Base-by-base conservation (phyloP, 2,113 vertebrate species). In the Saimiri boliviensis region DNA sequence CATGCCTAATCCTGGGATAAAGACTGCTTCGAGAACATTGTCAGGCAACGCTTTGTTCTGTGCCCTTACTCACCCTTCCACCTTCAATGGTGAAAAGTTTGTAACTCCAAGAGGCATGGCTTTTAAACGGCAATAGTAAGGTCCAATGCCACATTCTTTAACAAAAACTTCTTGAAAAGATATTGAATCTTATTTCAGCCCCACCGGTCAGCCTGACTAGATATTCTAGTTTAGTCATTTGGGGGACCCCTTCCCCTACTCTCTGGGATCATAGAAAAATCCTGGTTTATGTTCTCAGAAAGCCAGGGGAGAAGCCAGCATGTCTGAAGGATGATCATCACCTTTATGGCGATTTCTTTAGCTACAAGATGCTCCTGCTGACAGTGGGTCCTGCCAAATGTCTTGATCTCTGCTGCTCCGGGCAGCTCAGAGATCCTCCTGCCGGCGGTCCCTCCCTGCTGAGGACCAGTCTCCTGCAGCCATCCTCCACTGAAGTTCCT, bases 31-130 rank as follows among this genome's bases (percentile, higher is more conserved):
- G 27, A 37, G 66, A 91, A 58, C 12, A 27, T 93, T 42, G 74
- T 96, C 81, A 71, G 71, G 49, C 93, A 95, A 94, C 63, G 71
- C 98, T 96, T 94, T 80, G 70, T 88, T 47, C 11, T 37, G n/a
- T 35, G 37, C 70, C 58, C 14, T 9, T n/a, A 56, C 13, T n/a
- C 13, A 35, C 70, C 66, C 19, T 9, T n/a, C 63, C 11, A 8
- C 42, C 9, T 3, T 14, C 70, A 47, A 14, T 0, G 1, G 60
- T 25, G 8, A 35, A 87, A 95, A 60, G 58, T 89, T 85, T 52
- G 8, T 63, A 52, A 88, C 49, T 66, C 25, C 37, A 35, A 92
- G 70, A 83, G 49, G 60, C 47, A 30, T 63, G 49, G 52, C 17
- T 94, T 94, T 74, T 52, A 56, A 83, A 60, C 17, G 58, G 8